Percentiles rank a stretch among this genome's conserved stretches.
phyloP scores from a whole-genome alignment of 2,113 vertebrate species.

The Rhynchomys soricoides region DNA sequence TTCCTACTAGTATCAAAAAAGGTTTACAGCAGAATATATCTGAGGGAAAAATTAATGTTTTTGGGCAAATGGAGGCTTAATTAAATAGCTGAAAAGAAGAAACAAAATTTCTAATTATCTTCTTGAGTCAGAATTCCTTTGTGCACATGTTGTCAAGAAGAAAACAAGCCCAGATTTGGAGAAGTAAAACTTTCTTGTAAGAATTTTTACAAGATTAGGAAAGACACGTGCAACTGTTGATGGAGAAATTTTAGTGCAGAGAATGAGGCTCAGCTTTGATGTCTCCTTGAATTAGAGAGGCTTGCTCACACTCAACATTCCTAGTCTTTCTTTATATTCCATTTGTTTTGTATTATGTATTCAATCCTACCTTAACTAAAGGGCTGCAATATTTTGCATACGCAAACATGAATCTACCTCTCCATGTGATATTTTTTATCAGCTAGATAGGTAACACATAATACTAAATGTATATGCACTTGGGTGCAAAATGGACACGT shows the following conservation, averaged over 20 bases:
- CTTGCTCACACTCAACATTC: neutral
- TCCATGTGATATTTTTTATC: neutral
- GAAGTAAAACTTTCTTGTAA: neutral
- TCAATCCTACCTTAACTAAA: neutral
- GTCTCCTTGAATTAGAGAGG: neutral
- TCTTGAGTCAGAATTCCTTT: neutral
- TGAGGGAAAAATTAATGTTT: neutral
- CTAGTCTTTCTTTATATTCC: neutral
- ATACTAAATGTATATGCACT: neutral
- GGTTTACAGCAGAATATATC: neutral
- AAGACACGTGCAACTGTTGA: neutral
- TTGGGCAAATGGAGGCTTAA: neutral
- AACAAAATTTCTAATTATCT: neutral
- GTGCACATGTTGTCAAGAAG: neutral
- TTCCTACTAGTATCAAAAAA: neutral
- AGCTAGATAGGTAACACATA: neutral
- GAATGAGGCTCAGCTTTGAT: neutral
- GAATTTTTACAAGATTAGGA: neutral
- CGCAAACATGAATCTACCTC: neutral
- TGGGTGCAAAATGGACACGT: neutral
- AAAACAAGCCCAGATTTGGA: neutral
- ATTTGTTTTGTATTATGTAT: neutral
- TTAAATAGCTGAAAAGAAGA: neutral
- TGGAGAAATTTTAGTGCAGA: accelerated
- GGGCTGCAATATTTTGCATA: neutral